Evolutionary conservation across 2,888 invertebrate species (phyloP).

Genomic region (Halocaridina rubra): DNA sequence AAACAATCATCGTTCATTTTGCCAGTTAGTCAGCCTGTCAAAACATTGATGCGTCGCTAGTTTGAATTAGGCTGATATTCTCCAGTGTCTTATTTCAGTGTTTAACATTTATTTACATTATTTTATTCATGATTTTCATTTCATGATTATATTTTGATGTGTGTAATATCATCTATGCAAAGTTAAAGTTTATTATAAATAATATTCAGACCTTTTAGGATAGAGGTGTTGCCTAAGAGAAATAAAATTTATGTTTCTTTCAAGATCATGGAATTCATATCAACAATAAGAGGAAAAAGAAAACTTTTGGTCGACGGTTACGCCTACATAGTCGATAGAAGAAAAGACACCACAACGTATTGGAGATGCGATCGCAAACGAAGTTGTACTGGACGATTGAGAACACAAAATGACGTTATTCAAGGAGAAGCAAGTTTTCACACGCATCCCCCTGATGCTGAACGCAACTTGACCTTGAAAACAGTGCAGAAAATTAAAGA

Average conservation of each 20-base stretch:
- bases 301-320: too few species aligned
- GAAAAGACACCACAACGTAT: too few species aligned
- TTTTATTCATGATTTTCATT: neutral
- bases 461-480: neutral
- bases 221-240: neutral
- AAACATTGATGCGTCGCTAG: neutral
- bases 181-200: neutral
- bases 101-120: neutral
- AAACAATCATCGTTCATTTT: too few species aligned
- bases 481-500: neutral
- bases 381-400: too few species aligned
- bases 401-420: slow-evolving; percentile 15
- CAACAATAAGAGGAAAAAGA: too few species aligned
- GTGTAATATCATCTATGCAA: neutral
- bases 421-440: neutral
- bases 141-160: neutral
- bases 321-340: too few species aligned
- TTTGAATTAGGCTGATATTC: neutral
- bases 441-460: neutral
- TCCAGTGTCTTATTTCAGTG: neutral
- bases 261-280: neutral
- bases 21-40: neutral
- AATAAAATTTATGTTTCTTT: neutral
- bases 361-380: too few species aligned
- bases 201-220: neutral